Evolutionary conservation across 2,113 vertebrate species (phyloP), one percentile per base, ranked within the genome.

Genomic region (Phasianus colchicus): DNA sequence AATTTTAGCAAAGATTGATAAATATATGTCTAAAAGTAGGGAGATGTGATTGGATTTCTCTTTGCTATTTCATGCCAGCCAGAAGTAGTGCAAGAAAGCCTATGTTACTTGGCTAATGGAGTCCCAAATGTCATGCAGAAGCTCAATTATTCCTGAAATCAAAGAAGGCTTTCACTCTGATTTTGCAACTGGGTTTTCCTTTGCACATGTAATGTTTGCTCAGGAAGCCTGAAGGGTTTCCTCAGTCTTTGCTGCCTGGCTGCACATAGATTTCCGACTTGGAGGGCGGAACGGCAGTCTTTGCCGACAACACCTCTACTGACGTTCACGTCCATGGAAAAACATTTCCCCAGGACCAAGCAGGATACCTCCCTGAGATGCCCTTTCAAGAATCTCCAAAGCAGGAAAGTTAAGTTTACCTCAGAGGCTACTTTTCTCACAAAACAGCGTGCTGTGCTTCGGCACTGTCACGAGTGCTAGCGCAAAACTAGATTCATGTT

Each of bases 81-180:
- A 89, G 77, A 91, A 95, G 85, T 61, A 96, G 85, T 8, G 3
- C 64, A 89, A 92, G 43, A 83, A 90, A 91, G 89, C 30, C 34
- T 85, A 25, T 10, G 50, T 78, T 95, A 72, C 73, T 61, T 66
- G 83, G 91, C 72, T 7, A 63, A 27, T 15, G 25, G 6, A 88
- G 92, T 94, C 83, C 90, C 88, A 65, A 83, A 88, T 84, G 91
- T 91, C 95, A 95, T 91, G 91, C 91, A 93, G 85, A 92, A 95
- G 88, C 75, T 77, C 67, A 83, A 1, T 78, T 77, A 72, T 61
- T 94, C 83, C 84, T 72, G 58, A 91, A 95, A 85, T 30, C 70
- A 96, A 91, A 92, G 16, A 84, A 90, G 11, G 65, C 36, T 75
- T 91, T 83, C 50, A 32, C 64, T 84, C 77, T 67, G 78, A n/a